A percentile compares a stretch with the other conserved stretches of the same genome.
Evolutionary conservation across 2,888 invertebrate genomes (phyloP).

Genomic region (Cactoblastis cactorum): DNA sequence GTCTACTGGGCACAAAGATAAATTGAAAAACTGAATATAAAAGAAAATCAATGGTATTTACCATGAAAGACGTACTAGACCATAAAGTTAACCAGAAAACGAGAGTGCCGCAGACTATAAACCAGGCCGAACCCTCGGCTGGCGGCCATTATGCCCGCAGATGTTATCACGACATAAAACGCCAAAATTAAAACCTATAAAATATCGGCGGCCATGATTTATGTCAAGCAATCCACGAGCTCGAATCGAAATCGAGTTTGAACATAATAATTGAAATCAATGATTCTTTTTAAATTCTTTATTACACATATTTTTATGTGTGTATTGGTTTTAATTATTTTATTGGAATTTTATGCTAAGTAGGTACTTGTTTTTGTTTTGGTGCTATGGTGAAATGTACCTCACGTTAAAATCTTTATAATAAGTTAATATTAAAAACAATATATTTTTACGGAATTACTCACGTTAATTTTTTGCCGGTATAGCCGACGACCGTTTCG

Average conservation of each 20-base stretch:
- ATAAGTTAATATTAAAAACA: too few species aligned
- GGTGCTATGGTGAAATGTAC: too few species aligned
- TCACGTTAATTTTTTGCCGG: too few species aligned
- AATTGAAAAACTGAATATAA: neutral
- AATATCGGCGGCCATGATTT: constrained; percentile 65
- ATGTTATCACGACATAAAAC: constrained; percentile 73
- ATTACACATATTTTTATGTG: too few species aligned
- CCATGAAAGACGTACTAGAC: constrained; percentile 24
- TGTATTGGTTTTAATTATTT: too few species aligned
- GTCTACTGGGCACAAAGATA: neutral
- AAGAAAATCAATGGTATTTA: neutral
- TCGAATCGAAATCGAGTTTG: neutral
- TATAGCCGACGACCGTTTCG: too few species aligned
- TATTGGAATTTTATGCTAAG: too few species aligned
- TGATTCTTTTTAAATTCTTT: neutral
- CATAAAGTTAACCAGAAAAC: constrained; percentile 33
- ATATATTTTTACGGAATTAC: too few species aligned
- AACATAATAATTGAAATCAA: neutral
- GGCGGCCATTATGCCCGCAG: constrained; percentile 53
- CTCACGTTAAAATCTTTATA: too few species aligned
- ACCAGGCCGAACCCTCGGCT: constrained; percentile 44
- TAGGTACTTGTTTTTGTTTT: too few species aligned
- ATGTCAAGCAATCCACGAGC: constrained; percentile 37
- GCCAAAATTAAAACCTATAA: constrained; percentile 52
- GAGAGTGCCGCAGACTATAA: constrained; percentile 41